A percentile compares a stretch with the other conserved stretches of the same genome.
Evolutionary conservation across 2,797 vertebrate genomes (phyloP).

Genomic region (Columba guinea): DNA sequence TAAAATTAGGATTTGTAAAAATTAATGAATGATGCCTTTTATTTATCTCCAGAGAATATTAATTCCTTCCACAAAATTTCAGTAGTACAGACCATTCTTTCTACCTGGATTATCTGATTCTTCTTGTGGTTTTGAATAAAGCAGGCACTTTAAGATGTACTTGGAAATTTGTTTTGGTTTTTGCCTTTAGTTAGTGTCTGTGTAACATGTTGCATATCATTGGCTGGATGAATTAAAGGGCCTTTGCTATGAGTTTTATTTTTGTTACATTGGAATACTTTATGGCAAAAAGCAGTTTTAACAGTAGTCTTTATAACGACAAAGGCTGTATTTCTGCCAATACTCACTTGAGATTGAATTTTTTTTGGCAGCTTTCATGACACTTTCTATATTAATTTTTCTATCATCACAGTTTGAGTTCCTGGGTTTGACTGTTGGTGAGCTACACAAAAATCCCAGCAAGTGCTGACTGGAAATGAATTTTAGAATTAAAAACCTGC

Average conservation of each 20-base stretch:
- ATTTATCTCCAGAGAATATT: neutral
- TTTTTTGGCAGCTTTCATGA: neutral
- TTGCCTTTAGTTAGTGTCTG: neutral
- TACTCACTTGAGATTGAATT: neutral
- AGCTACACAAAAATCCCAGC: neutral
- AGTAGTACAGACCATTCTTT: neutral
- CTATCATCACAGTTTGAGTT: neutral
- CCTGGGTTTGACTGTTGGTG: neutral
- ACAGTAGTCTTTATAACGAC: neutral
- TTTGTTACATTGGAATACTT: neutral
- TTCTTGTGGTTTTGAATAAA: neutral
- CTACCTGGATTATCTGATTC: neutral
- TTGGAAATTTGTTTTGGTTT: neutral
- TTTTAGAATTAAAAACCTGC: neutral
- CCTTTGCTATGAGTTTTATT: neutral
- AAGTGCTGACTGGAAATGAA: neutral
- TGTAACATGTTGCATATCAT: neutral
- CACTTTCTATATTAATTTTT: constrained; percentile 14
- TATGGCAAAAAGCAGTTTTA: neutral
- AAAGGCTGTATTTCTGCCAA: neutral
- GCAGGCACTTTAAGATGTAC: neutral
- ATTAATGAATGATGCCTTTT: neutral
- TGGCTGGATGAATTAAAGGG: neutral
- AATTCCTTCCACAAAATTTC: neutral
- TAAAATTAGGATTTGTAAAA: neutral